Conservation (phyloP, 2,888 invertebrate genomes). For the Latrodectus hesperus region DNA sequence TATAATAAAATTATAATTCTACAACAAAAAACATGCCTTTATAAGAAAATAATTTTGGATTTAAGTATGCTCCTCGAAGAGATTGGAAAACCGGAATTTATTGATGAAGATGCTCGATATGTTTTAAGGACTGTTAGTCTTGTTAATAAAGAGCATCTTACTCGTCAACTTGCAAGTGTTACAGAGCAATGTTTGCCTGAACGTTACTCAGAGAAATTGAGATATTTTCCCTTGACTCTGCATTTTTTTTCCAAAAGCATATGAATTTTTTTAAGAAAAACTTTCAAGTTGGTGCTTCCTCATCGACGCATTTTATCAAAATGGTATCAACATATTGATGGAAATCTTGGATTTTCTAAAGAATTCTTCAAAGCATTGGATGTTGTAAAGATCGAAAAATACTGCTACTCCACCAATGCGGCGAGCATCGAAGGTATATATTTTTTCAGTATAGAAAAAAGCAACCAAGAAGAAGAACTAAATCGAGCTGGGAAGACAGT, state of each 20-base stretch:
- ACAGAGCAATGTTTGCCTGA: background rate
- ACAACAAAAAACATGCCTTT: background rate
- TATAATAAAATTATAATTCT: background rate
- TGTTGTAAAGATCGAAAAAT: too few species aligned
- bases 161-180: background rate
- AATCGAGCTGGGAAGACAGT: too few species aligned
- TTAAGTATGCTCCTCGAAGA: background rate
- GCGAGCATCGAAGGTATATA: too few species aligned
- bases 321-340: slow-evolving; percentile 27
- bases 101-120: background rate
- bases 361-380: background rate
- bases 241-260: slow-evolving; percentile 3
- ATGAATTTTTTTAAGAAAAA: slow-evolving; percentile 20
- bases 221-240: background rate
- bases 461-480: too few species aligned
- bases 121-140: background rate
- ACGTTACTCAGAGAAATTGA: background rate
- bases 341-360: slow-evolving; percentile 2
- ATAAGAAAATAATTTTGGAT: background rate
- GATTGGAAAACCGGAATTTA: background rate
- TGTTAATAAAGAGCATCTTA: background rate
- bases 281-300: background rate
- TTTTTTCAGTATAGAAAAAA: too few species aligned
- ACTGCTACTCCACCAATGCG: too few species aligned
- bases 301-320: background rate